Conservation (phyloP, 2,113 vertebrate species). For the Chamaea fasciata region DNA sequence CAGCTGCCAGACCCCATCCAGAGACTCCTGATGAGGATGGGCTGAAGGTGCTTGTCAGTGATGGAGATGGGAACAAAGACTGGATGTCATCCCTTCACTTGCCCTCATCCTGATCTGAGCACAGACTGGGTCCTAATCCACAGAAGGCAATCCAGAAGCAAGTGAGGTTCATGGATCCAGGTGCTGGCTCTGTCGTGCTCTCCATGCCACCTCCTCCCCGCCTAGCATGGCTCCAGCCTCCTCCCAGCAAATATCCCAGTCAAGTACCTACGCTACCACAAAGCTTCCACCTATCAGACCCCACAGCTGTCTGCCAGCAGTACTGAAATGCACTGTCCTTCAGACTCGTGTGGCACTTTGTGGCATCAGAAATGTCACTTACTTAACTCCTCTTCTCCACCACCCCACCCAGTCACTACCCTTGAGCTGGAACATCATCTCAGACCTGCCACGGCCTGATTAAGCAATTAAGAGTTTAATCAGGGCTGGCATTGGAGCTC, state of each 20-base stretch:
- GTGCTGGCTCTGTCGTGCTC: not conserved
- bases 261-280: not conserved
- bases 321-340: not conserved
- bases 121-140: not conserved
- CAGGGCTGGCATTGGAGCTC: not conserved
- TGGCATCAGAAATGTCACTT: not conserved
- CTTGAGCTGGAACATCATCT: not conserved
- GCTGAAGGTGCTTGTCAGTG: not conserved
- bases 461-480: not conserved
- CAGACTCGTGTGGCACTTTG: not conserved
- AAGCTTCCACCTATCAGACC: not conserved
- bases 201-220: not conserved
- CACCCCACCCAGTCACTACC: not conserved
- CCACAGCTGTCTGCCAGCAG: not conserved
- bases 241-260: not conserved
- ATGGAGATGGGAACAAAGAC: not conserved
- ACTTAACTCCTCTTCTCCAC: not conserved
- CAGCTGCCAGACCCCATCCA: not conserved
- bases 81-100: not conserved
- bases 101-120: not conserved
- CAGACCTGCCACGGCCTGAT: not conserved
- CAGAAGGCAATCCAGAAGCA: not conserved
- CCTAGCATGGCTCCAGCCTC: not conserved
- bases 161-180: not conserved
- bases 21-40: not conserved